These are phyloP conservation scores for Orientallactaga sibirica DNA, from an alignment of 2,797 vertebrate species.

Conservation along the genomic window DNA sequence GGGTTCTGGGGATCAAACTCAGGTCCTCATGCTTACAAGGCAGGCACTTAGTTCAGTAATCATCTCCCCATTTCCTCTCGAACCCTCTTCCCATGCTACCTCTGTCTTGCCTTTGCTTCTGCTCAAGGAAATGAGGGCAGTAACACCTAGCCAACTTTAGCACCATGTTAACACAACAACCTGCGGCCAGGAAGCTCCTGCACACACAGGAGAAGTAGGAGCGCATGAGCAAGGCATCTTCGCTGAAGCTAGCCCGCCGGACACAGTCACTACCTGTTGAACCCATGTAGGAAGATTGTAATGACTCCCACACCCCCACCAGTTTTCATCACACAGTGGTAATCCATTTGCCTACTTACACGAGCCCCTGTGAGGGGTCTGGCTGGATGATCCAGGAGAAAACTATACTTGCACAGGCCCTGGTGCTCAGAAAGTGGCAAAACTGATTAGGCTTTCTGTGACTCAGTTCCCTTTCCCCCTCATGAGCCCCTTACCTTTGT, in stretches of 20 bases:
- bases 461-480: neutral
- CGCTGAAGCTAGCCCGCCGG: neutral
- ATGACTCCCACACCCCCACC: no score
- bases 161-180: neutral
- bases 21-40: no score
- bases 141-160: neutral
- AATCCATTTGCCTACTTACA: no score
- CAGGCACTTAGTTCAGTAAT: no score
- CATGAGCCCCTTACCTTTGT: slow-evolving; percentile 91
- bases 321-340: neutral
- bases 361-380: neutral
- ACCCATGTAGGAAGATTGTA: no score
- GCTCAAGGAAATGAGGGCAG: neutral
- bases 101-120: neutral
- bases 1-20: no score
- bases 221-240: accelerated
- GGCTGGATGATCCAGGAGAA: neutral
- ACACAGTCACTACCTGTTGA: neutral
- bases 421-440: neutral
- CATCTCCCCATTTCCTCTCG: no score
- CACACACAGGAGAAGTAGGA: accelerated
- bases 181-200: neutral
- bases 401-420: no score
- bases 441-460: neutral
- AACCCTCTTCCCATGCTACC: accelerated